phyloP scores from a whole-genome alignment of 92 coral and sea anemone genomes.

The Parazoanthus darwini region DNA sequence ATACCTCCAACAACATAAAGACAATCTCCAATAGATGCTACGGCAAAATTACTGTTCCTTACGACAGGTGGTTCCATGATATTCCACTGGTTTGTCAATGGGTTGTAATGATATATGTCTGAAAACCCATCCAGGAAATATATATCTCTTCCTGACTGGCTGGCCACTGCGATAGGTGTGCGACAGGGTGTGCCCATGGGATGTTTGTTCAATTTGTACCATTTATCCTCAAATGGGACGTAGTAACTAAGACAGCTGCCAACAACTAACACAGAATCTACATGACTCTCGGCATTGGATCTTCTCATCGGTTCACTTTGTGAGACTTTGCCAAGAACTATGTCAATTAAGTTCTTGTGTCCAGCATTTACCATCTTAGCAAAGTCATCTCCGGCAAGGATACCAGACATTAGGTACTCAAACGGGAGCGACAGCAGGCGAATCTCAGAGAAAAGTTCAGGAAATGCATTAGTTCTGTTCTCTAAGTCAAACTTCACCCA shows the following conservation, averaged over 20 bases:
- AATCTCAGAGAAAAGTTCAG: slow-evolving; percentile 36
- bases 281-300: slow-evolving; percentile 12
- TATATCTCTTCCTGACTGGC: slow-evolving; percentile 35
- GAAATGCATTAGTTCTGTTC: slow-evolving; percentile 24
- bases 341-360: slow-evolving; percentile 27
- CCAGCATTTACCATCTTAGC: slow-evolving; percentile 32
- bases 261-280: slow-evolving; percentile 18
- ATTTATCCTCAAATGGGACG: slow-evolving; percentile 36
- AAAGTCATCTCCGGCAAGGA: slow-evolving; percentile 39
- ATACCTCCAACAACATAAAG: slow-evolving; percentile 39
- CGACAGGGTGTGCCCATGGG: slow-evolving; percentile 2
- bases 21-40: slow-evolving; percentile 16
- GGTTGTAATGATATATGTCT: slow-evolving; percentile 16
- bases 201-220: slow-evolving; percentile 11
- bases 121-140: slow-evolving; percentile 39
- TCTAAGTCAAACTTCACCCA: slow-evolving; percentile 37
- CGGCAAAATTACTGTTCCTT: slow-evolving; percentile 25
- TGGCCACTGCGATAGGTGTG: slow-evolving; percentile 30
- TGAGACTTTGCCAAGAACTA: slow-evolving; percentile 12
- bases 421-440: slow-evolving; percentile 34
- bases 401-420: slow-evolving; percentile 12
- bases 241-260: slow-evolving; percentile 12
- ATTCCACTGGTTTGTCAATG: slow-evolving; percentile 2
- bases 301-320: slow-evolving; percentile 38
- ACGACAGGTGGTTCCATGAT: slow-evolving; percentile 19